A percentile compares a stretch with the other conserved stretches of the same genome.
These are phyloP conservation scores for Elephas maximus DNA, from an alignment of 2,113 vertebrate genomes.

Conservation along the genomic window DNA sequence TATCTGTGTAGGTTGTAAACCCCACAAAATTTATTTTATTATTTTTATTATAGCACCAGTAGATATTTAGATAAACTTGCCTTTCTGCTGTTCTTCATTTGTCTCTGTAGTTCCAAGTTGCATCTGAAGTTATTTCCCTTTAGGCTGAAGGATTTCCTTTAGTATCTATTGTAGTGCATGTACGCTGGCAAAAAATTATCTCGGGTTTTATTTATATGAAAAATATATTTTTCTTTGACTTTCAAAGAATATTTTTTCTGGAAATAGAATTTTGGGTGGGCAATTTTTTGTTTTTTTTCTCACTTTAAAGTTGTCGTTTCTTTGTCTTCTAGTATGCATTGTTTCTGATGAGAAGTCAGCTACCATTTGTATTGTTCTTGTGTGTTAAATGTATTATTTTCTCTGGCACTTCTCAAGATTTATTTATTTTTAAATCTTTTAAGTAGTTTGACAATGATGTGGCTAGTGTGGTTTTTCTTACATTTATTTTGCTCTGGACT, in stretches of 20 bases:
- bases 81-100: neutral
- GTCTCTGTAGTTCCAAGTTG: neutral
- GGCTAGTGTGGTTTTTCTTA: neutral
- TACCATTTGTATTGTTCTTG: neutral
- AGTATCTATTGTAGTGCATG: neutral
- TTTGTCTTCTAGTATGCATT: neutral
- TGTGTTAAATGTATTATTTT: neutral
- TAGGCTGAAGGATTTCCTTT: neutral
- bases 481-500: neutral
- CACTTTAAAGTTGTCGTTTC: neutral
- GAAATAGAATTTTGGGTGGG: neutral
- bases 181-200: neutral
- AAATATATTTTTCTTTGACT: neutral
- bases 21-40: neutral
- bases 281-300: neutral
- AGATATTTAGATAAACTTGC: conserved; percentile 2
- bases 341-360: neutral
- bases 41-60: neutral
- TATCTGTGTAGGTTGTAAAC: neutral
- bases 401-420: neutral
- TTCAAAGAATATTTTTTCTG: neutral
- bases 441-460: neutral
- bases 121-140: neutral
- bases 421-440: neutral
- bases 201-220: neutral